Percentiles rank a stretch among this genome's conserved stretches.
Conservation (phyloP, 2,113 vertebrate genomes). For the Upupa epops region DNA sequence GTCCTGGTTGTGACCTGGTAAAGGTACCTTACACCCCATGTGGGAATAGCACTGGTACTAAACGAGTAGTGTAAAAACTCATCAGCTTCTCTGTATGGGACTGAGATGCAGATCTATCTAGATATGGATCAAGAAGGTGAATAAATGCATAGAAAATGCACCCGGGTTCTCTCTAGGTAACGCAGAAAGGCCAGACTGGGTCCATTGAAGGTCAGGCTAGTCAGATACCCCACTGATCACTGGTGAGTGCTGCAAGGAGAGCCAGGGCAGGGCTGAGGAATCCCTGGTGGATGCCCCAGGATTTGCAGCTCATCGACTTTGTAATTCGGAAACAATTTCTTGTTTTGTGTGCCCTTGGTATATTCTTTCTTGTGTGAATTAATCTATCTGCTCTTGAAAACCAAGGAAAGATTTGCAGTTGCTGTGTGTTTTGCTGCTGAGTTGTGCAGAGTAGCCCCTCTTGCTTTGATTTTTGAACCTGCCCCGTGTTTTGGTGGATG, state of each 20-base stretch:
- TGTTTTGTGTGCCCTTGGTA: background rate
- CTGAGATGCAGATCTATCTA: background rate
- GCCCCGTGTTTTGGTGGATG: fast-evolving
- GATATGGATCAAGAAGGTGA: background rate
- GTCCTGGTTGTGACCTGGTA: background rate
- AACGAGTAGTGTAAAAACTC: background rate
- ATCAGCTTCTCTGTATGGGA: background rate
- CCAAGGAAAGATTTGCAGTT: background rate
- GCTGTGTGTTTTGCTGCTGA: fast-evolving
- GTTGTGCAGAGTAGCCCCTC: background rate
- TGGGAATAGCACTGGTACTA: background rate
- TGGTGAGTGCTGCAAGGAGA: background rate
- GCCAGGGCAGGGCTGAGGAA: too few species aligned
- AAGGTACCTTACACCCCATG: background rate
- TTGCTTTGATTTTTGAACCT: background rate
- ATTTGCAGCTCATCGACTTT: background rate
- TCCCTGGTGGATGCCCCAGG: background rate
- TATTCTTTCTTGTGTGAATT: background rate
- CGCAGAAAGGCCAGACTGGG: background rate
- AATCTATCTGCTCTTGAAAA: background rate
- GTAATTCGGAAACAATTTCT: background rate
- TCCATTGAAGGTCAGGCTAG: background rate
- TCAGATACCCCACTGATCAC: background rate
- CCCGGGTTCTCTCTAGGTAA: background rate
- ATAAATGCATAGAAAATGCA: background rate